Conservation (phyloP, 2,888 invertebrate species). For the Napeogenes inachia region DNA sequence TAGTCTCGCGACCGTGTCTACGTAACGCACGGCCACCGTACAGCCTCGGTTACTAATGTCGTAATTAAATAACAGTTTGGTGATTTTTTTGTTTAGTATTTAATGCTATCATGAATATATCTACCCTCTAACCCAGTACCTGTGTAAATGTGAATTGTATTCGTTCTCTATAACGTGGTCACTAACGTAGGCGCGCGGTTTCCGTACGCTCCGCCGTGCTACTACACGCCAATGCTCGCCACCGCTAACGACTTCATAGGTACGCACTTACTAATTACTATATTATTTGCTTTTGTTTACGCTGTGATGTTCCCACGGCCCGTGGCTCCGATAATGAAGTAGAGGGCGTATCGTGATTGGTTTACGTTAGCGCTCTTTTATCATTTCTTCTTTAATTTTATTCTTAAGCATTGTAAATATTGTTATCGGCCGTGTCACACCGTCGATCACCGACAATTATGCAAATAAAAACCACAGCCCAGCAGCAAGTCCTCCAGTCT, state of each 20-base stretch:
- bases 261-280: constrained; percentile 35
- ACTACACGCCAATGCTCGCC: constrained; percentile 68
- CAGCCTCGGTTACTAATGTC: too few species aligned
- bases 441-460: too few species aligned
- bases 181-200: constrained; percentile 45
- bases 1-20: neutral
- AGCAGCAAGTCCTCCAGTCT: constrained; percentile 60
- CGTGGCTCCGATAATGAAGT: neutral
- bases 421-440: too few species aligned
- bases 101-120: neutral
- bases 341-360: neutral
- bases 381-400: neutral
- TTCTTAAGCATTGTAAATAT: too few species aligned
- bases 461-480: constrained; percentile 41
- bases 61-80: too few species aligned
- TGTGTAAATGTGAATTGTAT: neutral
- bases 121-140: neutral
- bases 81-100: too few species aligned
- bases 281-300: neutral
- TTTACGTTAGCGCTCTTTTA: neutral
- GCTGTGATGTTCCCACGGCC: neutral
- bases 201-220: constrained; percentile 54
- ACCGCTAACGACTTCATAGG: constrained; percentile 65
- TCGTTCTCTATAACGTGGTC: constrained; percentile 34
- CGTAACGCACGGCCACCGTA: too few species aligned